Evolutionary conservation across 2,888 invertebrate species (phyloP), one percentile per base, ranked within the genome.

Genomic region (Tetragonisca angustula): DNA sequence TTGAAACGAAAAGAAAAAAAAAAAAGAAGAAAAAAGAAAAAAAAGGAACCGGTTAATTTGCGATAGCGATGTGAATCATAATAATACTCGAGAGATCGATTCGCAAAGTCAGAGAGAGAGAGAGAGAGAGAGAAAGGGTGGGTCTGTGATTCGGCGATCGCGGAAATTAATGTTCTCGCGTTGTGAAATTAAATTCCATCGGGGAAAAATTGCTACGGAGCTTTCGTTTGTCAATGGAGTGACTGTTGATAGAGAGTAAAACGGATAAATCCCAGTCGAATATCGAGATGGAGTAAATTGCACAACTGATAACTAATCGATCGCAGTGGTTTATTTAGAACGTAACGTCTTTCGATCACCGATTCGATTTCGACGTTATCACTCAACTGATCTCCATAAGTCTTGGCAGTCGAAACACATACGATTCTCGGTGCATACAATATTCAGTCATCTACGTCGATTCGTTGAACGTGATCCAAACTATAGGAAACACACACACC

Each of bases 341-440:
- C 77, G 87, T 88, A 89, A 88, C 79, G 84, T 83, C 83, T 88
- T 88, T 87, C 84, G 86, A 90, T 90, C 85, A 80, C 76, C 84
- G 87, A 91, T 89, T 89, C 27, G 90, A 88, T 83, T 36, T 9
- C 83, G 74, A 70, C 0, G 36, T 9, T 6, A 36, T 43, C 43
- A 43, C 9, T 36, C 36, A 5, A 36, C 5, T 36, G 36, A 2
- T 36, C 36, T 32, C 32, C 32, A 27, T 27, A 27, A 27, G 32
- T 32, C 36, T 36, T 36, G 6, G 4, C 36, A 36, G 36, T 0
- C 36, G 36, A 36, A 9, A 9, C 43, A 43, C 43, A 9, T 1
- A 9, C 9, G 43, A 43, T 43, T 43, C 43, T 43, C 9, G 0
- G 32, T 32, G 32, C 43, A 1, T 36, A 36, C 9, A 43, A 36